phyloP scores from a whole-genome alignment of 1,140 invertebrate species.

The Drosophila asahinai region DNA sequence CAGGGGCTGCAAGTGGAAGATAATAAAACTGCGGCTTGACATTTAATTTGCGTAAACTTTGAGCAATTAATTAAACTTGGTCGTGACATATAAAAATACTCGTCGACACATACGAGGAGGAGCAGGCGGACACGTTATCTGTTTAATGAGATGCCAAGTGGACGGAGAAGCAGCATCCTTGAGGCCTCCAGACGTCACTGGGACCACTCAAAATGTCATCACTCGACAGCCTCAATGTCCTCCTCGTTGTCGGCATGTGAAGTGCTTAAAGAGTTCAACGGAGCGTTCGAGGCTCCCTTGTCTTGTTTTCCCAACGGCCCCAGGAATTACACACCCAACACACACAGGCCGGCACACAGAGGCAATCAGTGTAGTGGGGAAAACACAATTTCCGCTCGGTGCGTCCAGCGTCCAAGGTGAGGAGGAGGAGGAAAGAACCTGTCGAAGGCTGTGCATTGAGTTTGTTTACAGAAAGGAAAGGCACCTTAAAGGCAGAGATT shows the following conservation, averaged over 20 bases:
- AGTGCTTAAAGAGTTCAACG: constrained; percentile 48
- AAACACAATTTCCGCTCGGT: constrained; percentile 46
- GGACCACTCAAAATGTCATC: constrained; percentile 31
- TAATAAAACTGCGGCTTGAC: constrained; percentile 46
- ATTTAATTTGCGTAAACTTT: constrained; percentile 44
- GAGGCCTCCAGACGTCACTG: constrained; percentile 31
- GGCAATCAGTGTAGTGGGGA: constrained; percentile 42
- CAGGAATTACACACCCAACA: constrained; percentile 28
- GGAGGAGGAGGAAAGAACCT: not conserved
- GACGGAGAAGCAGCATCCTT: constrained; percentile 17
- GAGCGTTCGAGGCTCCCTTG: constrained; percentile 34
- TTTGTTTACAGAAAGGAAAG: constrained; percentile 8
- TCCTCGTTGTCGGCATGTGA: constrained; percentile 31
- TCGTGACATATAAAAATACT: constrained; percentile 10
- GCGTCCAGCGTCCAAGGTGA: constrained; percentile 42
- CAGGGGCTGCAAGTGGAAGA: constrained; percentile 52
- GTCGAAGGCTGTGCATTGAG: constrained; percentile 4
- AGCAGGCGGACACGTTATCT: constrained; percentile 13
- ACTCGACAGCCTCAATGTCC: constrained; percentile 36
- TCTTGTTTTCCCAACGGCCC: constrained; percentile 43
- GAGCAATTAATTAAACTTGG: constrained; percentile 62
- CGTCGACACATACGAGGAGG: not conserved
- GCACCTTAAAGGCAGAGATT: constrained; percentile 16
- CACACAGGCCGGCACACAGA: not conserved
- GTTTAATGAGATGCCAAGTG: constrained; percentile 47